These are phyloP conservation scores for Drosophila tropicalis DNA, from an alignment of 1,140 invertebrate genomes.

Conservation along the genomic window DNA sequence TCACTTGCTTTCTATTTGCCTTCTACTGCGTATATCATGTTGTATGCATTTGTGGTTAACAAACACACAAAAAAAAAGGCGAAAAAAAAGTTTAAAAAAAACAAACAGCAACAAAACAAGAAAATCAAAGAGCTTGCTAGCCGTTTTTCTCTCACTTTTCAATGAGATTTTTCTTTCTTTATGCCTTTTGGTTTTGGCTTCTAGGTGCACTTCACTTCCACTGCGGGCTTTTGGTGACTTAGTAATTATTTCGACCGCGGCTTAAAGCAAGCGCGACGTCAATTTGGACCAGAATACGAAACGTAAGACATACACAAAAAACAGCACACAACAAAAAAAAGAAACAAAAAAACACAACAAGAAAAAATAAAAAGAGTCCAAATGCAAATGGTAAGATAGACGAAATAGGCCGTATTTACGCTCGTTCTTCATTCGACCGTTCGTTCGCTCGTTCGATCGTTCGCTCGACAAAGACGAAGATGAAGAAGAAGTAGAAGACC, in stretches of 20 bases:
- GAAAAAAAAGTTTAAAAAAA: conserved; percentile 44
- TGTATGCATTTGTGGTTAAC: conserved; percentile 74
- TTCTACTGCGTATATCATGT: conserved; percentile 51
- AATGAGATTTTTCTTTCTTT: conserved; percentile 50
- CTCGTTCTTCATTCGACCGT: conserved; percentile 58
- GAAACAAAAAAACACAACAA: conserved; percentile 46
- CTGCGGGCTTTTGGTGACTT: conserved; percentile 9
- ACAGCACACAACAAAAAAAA: conserved; percentile 38
- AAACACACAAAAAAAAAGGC: conserved; percentile 46
- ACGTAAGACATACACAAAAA: conserved; percentile 28
- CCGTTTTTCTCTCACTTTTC: conserved; percentile 43
- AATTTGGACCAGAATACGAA: conserved; percentile 28
- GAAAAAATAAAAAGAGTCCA: conserved; percentile 31
- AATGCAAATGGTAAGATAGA: conserved; percentile 75
- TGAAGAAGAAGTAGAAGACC: conserved; percentile 3
- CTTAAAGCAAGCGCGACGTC: conserved; percentile 50
- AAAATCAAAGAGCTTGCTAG: not conserved
- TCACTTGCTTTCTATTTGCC: conserved; percentile 66
- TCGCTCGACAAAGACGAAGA: conserved; percentile 57
- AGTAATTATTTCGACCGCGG: conserved; percentile 56
- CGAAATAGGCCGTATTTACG: conserved; percentile 34
- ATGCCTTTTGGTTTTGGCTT: conserved; percentile 3
- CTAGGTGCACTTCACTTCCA: conserved; percentile 4
- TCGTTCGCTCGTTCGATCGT: not conserved
- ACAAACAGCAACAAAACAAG: not conserved